A percentile compares a stretch with the other conserved stretches of the same genome.
Conservation (phyloP, 2,888 invertebrate species). For the Eilema depressum region DNA sequence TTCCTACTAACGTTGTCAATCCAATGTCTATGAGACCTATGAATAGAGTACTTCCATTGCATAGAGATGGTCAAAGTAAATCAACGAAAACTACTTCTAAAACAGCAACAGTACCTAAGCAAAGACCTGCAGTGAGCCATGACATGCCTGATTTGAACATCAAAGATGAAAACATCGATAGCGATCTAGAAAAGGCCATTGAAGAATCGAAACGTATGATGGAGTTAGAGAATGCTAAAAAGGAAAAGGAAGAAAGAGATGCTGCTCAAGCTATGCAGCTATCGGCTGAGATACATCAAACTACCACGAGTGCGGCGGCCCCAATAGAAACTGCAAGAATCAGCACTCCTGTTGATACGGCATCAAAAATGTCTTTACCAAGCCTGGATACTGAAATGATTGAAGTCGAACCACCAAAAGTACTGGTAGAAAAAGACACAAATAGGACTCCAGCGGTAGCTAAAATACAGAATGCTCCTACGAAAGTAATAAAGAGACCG, state of each 20-base stretch:
- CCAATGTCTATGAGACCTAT: conserved; percentile 91
- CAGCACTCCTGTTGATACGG: conserved; percentile 54
- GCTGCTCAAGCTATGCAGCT: conserved; percentile 74
- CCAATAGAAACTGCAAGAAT: conserved; percentile 51
- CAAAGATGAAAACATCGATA: conserved; percentile 84
- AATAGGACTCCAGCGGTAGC: conserved; percentile 63
- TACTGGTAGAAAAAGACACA: conserved; percentile 74
- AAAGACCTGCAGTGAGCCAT: conserved; percentile 72
- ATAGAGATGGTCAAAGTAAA: conserved; percentile 88
- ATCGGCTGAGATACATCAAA: conserved; percentile 71
- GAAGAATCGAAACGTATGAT: conserved; percentile 84
- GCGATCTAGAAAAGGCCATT: conserved; percentile 83
- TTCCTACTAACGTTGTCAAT: conserved; percentile 91
- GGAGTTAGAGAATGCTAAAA: conserved; percentile 79
- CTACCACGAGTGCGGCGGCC: conserved; percentile 68
- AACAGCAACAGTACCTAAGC: conserved; percentile 66
- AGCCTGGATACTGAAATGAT: conserved; percentile 75
- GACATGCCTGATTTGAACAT: conserved; percentile 85
- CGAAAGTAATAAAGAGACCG: conserved; percentile 77
- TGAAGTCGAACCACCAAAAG: conserved; percentile 73
- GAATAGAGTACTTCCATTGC: conserved; percentile 93
- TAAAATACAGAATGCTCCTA: conserved; percentile 62
- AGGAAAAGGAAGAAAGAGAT: conserved; percentile 80
- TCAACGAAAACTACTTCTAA: conserved; percentile 70
- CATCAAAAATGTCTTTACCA: conserved; percentile 77